These are phyloP conservation scores for Epizoanthus rinbou DNA, from an alignment of 92 coral and sea anemone genomes.

Conservation along the genomic window DNA sequence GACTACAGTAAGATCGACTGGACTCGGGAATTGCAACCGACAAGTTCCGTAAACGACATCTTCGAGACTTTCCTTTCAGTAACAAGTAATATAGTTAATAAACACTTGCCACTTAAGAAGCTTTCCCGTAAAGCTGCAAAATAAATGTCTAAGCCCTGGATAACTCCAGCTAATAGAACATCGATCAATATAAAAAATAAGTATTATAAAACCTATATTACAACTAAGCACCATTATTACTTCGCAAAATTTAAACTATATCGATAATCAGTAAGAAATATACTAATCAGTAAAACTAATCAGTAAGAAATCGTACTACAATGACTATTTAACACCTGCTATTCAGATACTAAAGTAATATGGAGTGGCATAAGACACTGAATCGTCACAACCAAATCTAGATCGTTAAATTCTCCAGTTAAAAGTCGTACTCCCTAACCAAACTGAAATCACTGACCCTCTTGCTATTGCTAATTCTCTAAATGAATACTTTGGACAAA, in stretches of 20 bases:
- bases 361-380: neutral
- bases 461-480: neutral
- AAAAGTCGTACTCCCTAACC: neutral
- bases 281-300: too few relatives aligned
- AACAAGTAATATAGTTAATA: too few relatives aligned
- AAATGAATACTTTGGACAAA: neutral
- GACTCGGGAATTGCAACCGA: too few relatives aligned
- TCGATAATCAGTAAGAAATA: neutral
- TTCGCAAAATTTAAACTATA: neutral
- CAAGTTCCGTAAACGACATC: too few relatives aligned
- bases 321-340: neutral
- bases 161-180: neutral
- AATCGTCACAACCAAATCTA: neutral
- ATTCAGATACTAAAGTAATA: constrained; percentile 1
- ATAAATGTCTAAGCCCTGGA: neutral
- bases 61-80: too few relatives aligned
- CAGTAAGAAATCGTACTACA: neutral
- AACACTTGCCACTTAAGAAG: too few relatives aligned
- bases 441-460: constrained; percentile 2
- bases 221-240: neutral
- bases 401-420: neutral
- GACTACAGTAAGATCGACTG: too few relatives aligned
- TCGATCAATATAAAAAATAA: neutral
- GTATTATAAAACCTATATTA: neutral
- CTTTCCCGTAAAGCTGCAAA: too few relatives aligned